Evolutionary conservation across 2,113 vertebrate species (phyloP).

Genomic region (Herpailurus yagouaroundi): DNA sequence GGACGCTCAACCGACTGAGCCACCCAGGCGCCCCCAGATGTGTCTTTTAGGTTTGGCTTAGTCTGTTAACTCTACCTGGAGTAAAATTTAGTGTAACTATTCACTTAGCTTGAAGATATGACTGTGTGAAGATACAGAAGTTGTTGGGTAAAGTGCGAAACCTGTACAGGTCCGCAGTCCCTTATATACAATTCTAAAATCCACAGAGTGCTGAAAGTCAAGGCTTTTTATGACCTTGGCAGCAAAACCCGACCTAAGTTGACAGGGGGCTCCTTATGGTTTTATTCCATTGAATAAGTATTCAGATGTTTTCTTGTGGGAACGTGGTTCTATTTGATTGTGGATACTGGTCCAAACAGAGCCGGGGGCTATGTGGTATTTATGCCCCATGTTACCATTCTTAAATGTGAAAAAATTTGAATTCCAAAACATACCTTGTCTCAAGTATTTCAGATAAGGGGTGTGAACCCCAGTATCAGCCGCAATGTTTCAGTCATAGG

Average conservation of each 20-base stretch:
- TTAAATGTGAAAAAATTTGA: conserved; percentile 31
- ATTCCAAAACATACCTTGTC: neutral
- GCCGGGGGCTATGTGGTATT: neutral
- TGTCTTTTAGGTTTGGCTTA: neutral
- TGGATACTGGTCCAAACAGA: neutral
- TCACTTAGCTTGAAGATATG: neutral
- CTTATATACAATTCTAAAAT: neutral
- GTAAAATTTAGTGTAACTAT: neutral
- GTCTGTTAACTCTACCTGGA: neutral
- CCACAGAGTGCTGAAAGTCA: neutral
- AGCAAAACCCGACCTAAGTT: neutral
- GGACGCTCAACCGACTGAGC: no score
- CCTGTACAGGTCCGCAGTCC: neutral
- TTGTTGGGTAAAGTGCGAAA: neutral
- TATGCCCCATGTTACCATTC: neutral
- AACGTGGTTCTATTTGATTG: neutral
- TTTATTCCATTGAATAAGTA: neutral
- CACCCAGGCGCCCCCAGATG: neutral
- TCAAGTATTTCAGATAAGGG: neutral
- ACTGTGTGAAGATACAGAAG: neutral
- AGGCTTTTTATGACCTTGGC: neutral
- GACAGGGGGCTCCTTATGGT: neutral
- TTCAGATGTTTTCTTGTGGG: neutral
- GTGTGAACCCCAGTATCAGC: neutral
- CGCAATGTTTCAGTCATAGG: neutral